Conservation (phyloP, 2,113 vertebrate species). For the Stigmatopora nigra region DNA sequence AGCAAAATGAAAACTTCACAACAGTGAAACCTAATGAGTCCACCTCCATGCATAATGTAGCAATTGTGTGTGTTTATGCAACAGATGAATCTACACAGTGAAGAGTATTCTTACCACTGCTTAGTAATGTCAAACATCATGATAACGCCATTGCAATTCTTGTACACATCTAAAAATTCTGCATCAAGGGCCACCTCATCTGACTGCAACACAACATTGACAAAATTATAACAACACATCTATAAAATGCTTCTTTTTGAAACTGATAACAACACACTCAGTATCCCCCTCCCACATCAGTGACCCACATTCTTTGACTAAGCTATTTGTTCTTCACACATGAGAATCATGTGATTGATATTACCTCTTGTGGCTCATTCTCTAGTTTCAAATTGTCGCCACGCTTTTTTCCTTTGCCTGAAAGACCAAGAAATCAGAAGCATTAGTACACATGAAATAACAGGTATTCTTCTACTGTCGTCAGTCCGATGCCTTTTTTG, state of each 20-base stretch:
- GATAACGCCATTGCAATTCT: constrained; percentile 94
- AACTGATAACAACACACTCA: not conserved
- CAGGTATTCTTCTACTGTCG: not conserved
- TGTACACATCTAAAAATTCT: constrained; percentile 96
- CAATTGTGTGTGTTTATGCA: constrained; percentile 4
- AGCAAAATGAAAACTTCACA: not conserved
- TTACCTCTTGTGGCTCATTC: constrained; percentile 96
- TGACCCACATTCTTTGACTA: constrained; percentile 24
- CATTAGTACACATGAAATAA: not conserved
- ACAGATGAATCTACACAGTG: not conserved
- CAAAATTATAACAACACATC: not conserved
- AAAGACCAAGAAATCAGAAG: constrained; percentile 18
- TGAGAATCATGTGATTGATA: constrained; percentile 38
- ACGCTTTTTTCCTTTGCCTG: constrained; percentile 90
- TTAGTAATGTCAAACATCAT: constrained; percentile 99
- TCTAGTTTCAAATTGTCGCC: constrained; percentile 91
- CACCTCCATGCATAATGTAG: constrained; percentile 43
- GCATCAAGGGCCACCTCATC: constrained; percentile 95
- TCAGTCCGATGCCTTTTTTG: not conserved
- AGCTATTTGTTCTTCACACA: constrained; percentile 21
- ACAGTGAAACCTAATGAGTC: constrained; percentile 24
- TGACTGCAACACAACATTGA: constrained; percentile 61
- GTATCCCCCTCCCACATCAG: not conserved
- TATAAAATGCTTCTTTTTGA: not conserved
- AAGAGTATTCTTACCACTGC: constrained; percentile 80